phyloP scores from a whole-genome alignment of 2,113 vertebrate species.

The Balaeniceps rex region DNA sequence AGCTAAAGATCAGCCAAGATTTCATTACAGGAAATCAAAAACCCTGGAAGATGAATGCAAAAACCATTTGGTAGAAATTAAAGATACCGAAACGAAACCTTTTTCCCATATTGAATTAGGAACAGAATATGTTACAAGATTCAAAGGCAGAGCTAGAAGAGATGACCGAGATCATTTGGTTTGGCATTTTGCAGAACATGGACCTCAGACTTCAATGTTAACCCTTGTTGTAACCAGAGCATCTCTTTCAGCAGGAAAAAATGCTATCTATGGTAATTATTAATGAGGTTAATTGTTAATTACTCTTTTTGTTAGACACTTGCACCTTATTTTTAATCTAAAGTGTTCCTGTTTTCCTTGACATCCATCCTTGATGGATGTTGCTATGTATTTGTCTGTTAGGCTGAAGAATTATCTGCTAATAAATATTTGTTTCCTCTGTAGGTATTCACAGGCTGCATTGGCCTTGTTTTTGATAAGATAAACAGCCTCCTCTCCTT shows the following conservation, averaged over 20 bases:
- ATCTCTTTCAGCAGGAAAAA: neutral
- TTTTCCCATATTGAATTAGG: neutral
- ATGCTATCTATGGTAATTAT: neutral
- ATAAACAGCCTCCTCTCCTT: neutral
- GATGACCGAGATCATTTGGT: neutral
- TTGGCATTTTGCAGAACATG: neutral
- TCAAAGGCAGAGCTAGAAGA: neutral
- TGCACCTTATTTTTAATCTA: neutral
- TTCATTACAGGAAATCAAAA: conserved; percentile 37
- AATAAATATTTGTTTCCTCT: neutral
- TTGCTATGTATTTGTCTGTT: neutral
- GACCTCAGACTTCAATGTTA: neutral
- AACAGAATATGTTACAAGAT: neutral
- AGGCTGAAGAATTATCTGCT: neutral
- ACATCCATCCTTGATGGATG: neutral
- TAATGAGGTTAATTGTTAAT: neutral
- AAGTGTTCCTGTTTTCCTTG: neutral
- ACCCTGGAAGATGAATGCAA: neutral
- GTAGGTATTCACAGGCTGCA: neutral
- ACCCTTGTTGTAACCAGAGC: neutral
- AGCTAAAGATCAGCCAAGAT: conserved; percentile 27
- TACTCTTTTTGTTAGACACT: neutral
- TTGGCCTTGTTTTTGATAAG: neutral
- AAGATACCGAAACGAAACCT: neutral
- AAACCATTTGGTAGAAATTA: conserved; percentile 8